Evolutionary conservation across 2,888 invertebrate species (phyloP), one percentile per base, ranked within the genome.

Genomic region (Sinodicranocentrus sp.): DNA sequence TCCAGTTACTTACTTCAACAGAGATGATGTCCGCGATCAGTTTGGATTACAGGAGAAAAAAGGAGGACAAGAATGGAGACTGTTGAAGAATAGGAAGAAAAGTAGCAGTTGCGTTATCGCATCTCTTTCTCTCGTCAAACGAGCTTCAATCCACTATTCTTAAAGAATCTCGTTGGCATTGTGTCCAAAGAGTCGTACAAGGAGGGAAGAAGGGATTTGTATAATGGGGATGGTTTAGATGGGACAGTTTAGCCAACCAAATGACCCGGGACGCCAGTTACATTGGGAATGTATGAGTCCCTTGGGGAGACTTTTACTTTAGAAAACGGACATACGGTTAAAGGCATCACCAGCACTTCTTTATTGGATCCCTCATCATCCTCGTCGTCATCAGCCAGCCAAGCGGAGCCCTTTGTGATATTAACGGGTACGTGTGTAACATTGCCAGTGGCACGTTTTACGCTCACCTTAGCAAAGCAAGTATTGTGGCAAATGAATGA

Each of bases 181-280:
- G 21, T 59, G 28, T 25, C 10, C 71, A 19, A 19, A 43, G 43
- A 10, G 48, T 10, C 48, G n/a, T n/a, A 39, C n/a, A 63, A 17
- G 10, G 3, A 28, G 63, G 33, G 17, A 33, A 17, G 19, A 28
- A 33, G 33, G 63, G 63, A 63, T 63, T 63, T 63, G 63, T 28
- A 17, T 63, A 63, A 63, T 63, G 63, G 48, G 19, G 70, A 52
- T 28, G 23, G 48, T 39, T 28, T 63, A 23, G 63, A 85, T 85
- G 82, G 73, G 73, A 78, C 82, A 78, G 82, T 85, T 85, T 82
- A 82, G 77, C 72, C 65, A 82, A 78, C 68, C 71, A 85, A 82
- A 85, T 85, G 85, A 78, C 85, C 82, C 85, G 59, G 68, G 73
- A 84, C 84, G 80, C 82, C 63, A 80, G 85, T 82, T 73, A 75